These are phyloP conservation scores for Lithophane leautieri DNA, from an alignment of 2,888 invertebrate genomes.

Conservation along the genomic window DNA sequence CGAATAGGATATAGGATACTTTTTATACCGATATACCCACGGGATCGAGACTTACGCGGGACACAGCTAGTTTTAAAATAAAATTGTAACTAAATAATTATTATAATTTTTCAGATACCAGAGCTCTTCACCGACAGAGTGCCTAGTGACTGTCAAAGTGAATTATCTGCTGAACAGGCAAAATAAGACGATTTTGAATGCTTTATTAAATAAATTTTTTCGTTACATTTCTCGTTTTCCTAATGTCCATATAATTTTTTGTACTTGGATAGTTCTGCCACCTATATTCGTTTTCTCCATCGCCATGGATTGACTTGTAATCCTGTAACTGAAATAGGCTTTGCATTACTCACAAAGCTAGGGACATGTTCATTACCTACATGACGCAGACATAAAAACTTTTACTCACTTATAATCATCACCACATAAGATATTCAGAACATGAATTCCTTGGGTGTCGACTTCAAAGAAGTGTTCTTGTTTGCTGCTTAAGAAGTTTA, in stretches of 20 bases:
- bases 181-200: slow-evolving; percentile 72
- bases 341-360: neutral
- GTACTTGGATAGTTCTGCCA: slow-evolving; percentile 83
- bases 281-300: slow-evolving; percentile 86
- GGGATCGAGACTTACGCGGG: too few species aligned
- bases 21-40: too few species aligned
- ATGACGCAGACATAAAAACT: neutral
- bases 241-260: slow-evolving; percentile 85
- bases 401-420: slow-evolving; percentile 73
- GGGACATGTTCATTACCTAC: neutral
- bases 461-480: slow-evolving; percentile 78
- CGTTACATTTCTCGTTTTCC: slow-evolving; percentile 62
- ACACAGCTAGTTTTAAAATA: neutral
- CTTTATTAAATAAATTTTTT: slow-evolving; percentile 66
- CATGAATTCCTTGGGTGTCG: slow-evolving; percentile 77
- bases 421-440: slow-evolving; percentile 79
- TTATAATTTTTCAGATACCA: slow-evolving; percentile 81
- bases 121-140: slow-evolving; percentile 88
- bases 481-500: slow-evolving; percentile 70
- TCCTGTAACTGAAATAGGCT: slow-evolving; percentile 77
- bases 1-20: too few species aligned
- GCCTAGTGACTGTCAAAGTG: slow-evolving; percentile 88
- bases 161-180: slow-evolving; percentile 82
- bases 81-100: neutral
- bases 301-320: slow-evolving; percentile 84